Percentiles rank a stretch among this genome's conserved stretches.
phyloP scores from a whole-genome alignment of 2,888 invertebrate genomes.

The Plebejus melissa region DNA sequence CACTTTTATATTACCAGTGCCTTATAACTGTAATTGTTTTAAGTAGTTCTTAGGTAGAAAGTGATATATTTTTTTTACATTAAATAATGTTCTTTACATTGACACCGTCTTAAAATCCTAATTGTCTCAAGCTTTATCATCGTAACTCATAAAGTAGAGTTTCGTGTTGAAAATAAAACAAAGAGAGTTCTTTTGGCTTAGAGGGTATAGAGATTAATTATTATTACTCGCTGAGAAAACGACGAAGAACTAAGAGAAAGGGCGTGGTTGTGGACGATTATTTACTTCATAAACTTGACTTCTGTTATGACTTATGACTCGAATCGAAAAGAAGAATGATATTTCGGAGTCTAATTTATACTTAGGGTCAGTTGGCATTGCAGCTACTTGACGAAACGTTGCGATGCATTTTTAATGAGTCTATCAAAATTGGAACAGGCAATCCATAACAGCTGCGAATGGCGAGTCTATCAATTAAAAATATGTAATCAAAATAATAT shows the following conservation, averaged over 20 bases:
- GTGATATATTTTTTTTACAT: too few species aligned
- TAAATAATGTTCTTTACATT: neutral
- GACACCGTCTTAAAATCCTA: neutral
- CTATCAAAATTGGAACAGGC: too few species aligned
- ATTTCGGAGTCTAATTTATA: too few species aligned
- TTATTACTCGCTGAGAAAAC: slow-evolving; percentile 68
- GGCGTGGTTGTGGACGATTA: neutral
- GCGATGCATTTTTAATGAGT: too few species aligned
- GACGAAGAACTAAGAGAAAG: slow-evolving; percentile 55
- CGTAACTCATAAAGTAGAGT: neutral
- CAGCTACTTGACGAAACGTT: too few species aligned
- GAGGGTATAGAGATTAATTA: slow-evolving; percentile 75
- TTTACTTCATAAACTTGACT: neutral
- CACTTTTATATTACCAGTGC: too few species aligned
- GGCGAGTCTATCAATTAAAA: too few species aligned
- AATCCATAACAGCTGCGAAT: too few species aligned
- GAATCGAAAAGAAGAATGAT: neutral
- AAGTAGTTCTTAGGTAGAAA: too few species aligned
- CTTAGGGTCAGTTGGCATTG: too few species aligned
- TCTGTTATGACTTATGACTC: neutral
- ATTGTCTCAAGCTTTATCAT: neutral
- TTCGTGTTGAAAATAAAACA: slow-evolving; percentile 29
- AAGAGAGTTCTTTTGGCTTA: slow-evolving; percentile 34
- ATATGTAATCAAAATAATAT: too few species aligned
- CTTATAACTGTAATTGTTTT: too few species aligned